These are phyloP conservation scores for Heliconius aoede DNA, from an alignment of 2,888 invertebrate genomes.

Conservation along the genomic window DNA sequence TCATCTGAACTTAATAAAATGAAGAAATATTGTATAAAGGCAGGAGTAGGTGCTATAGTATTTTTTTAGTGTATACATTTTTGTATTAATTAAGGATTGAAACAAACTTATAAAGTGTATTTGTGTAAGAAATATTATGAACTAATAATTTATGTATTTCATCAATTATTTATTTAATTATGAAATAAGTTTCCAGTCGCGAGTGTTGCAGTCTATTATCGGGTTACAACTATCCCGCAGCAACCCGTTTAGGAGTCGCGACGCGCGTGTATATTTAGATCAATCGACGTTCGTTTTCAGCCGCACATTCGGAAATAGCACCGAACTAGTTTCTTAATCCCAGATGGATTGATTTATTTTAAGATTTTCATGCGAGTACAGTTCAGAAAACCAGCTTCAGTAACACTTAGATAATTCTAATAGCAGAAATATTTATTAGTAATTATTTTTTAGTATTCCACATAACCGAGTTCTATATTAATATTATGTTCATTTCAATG, in stretches of 20 bases:
- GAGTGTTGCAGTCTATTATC: no score
- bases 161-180: neutral
- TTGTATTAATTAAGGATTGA: neutral
- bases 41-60: no score
- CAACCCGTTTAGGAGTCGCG: conserved; percentile 32
- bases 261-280: conserved; percentile 71
- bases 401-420: neutral
- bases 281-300: conserved; percentile 58
- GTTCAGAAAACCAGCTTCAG: neutral
- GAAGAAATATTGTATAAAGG: neutral
- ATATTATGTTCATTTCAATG: no score
- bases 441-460: neutral
- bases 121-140: neutral
- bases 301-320: conserved; percentile 62
- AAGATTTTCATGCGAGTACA: neutral
- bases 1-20: neutral
- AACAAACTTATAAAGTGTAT: neutral
- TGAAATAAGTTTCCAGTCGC: conserved; percentile 26
- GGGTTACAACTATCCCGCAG: conserved; percentile 31
- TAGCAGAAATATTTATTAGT: neutral
- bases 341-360: conserved; percentile 16
- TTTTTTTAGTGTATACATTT: neutral
- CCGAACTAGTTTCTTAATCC: conserved; percentile 54
- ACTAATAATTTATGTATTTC: neutral
- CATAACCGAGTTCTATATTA: neutral